These are phyloP conservation scores for Heteromyza rotundicornis DNA, from an alignment of 2,888 invertebrate species.

Conservation along the genomic window DNA sequence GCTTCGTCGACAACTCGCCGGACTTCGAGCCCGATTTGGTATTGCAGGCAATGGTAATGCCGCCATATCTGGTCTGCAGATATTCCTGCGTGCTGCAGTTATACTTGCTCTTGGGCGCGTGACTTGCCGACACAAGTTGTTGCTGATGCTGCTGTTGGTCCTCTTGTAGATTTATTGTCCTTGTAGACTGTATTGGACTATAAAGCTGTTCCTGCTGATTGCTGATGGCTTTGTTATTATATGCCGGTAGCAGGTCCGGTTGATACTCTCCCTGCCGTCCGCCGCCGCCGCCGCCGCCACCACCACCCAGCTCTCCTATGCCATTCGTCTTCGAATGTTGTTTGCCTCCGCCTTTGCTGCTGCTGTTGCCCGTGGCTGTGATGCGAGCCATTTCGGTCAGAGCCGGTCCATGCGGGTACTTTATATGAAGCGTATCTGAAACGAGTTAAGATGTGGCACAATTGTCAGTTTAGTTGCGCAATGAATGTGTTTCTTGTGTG, in stretches of 20 bases:
- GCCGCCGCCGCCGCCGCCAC: constrained; percentile 12
- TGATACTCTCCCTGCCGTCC: constrained; percentile 42
- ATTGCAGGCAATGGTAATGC: constrained; percentile 13
- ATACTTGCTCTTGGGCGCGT: constrained; percentile 37
- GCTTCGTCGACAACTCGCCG: constrained; percentile 30
- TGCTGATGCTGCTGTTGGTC: constrained; percentile 35
- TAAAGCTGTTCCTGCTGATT: constrained; percentile 32
- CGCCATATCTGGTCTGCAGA: constrained; percentile 39
- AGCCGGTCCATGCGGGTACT: constrained; percentile 31
- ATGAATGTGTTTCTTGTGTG: neutral
- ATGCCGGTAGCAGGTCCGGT: constrained; percentile 46
- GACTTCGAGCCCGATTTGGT: constrained; percentile 15
- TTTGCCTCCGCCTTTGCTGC: neutral
- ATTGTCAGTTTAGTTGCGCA: neutral
- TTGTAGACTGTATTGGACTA: constrained; percentile 32
- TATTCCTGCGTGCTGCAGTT: constrained; percentile 43
- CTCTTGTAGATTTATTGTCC: constrained; percentile 39
- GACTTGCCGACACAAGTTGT: constrained; percentile 20
- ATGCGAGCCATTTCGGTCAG: constrained; percentile 4
- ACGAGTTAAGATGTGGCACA: constrained; percentile 2
- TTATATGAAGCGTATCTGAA: constrained; percentile 34
- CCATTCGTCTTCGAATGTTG: constrained; percentile 21
- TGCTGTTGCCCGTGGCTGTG: constrained; percentile 14
- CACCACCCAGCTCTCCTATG: neutral
- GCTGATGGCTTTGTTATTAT: constrained; percentile 31